A percentile compares a stretch with the other conserved stretches of the same genome.
phyloP scores from a whole-genome alignment of 2,888 invertebrate genomes.

The Gisinianus flammeolus region DNA sequence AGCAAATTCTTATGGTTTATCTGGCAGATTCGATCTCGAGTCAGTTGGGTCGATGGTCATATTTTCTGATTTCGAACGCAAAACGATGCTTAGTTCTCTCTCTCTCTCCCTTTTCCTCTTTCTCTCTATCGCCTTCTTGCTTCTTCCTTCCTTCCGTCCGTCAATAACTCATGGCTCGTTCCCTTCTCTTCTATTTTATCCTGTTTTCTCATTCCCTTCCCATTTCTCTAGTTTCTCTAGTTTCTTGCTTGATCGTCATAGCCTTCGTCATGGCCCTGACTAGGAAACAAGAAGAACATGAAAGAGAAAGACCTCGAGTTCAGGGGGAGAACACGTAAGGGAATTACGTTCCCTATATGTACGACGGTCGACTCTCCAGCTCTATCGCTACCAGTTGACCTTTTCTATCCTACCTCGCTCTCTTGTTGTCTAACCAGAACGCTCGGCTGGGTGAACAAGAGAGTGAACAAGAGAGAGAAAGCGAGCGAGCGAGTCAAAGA shows the following conservation, averaged over 20 bases:
- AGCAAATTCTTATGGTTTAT: conserved; percentile 42
- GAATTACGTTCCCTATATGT: neutral
- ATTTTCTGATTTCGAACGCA: conserved; percentile 48
- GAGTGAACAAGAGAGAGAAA: neutral
- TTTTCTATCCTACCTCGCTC: neutral
- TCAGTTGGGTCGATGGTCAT: conserved; percentile 47
- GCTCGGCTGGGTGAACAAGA: neutral
- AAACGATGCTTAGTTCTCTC: conserved; percentile 38
- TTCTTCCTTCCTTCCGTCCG: conserved; percentile 37
- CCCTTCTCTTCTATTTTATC: conserved; percentile 18
- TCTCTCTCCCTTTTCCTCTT: too few relatives aligned
- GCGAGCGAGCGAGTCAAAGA: neutral
- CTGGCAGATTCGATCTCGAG: conserved; percentile 47
- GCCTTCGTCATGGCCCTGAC: too few relatives aligned
- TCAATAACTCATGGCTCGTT: conserved; percentile 39
- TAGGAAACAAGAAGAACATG: too few relatives aligned
- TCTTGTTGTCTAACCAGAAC: neutral
- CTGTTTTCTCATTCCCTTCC: neutral
- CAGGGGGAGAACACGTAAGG: neutral
- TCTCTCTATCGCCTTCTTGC: conserved; percentile 34
- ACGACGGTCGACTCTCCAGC: neutral
- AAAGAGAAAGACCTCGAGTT: neutral
- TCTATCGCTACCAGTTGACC: neutral
- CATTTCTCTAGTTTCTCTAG: conserved; percentile 2
- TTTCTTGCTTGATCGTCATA: too few relatives aligned